Evolutionary conservation across 2,888 invertebrate genomes (phyloP).

Genomic region (Cheilosia soror): DNA sequence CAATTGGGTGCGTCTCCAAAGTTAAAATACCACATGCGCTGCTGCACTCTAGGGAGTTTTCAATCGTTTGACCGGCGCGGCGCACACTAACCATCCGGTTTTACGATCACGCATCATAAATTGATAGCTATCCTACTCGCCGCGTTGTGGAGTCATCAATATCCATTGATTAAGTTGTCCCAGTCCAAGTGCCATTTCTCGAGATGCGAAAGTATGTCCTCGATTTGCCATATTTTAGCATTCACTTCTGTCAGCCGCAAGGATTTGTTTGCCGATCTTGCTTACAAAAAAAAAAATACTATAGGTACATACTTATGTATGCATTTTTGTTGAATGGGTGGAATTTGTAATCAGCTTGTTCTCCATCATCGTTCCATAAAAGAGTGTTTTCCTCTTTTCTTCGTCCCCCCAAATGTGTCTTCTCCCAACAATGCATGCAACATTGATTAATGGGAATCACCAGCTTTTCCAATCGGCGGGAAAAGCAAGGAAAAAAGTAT

Average conservation of each 20-base stretch:
- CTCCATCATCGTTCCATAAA: constrained; percentile 1
- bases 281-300: not conserved
- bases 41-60: constrained; percentile 20
- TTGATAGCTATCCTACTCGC: constrained; percentile 48
- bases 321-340: constrained; percentile 31
- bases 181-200: constrained; percentile 48
- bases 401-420: not conserved
- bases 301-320: constrained; percentile 14
- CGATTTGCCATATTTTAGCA: constrained; percentile 61
- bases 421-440: constrained; percentile 40
- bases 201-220: constrained; percentile 52
- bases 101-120: constrained; percentile 61
- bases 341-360: constrained; percentile 59
- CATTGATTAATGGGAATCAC: constrained; percentile 62
- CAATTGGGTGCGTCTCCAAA: constrained; percentile 50
- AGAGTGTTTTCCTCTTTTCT: constrained; percentile 16
- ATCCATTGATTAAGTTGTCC: constrained; percentile 63
- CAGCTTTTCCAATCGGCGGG: constrained; percentile 39
- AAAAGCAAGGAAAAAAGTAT: constrained; percentile 42
- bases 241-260: constrained; percentile 66
- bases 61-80: constrained; percentile 20
- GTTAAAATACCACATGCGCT: constrained; percentile 15
- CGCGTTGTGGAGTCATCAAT: constrained; percentile 48
- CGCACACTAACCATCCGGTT: constrained; percentile 21
- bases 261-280: constrained; percentile 56